phyloP scores from a whole-genome alignment of 2,113 vertebrate species.

The Apus apus region DNA sequence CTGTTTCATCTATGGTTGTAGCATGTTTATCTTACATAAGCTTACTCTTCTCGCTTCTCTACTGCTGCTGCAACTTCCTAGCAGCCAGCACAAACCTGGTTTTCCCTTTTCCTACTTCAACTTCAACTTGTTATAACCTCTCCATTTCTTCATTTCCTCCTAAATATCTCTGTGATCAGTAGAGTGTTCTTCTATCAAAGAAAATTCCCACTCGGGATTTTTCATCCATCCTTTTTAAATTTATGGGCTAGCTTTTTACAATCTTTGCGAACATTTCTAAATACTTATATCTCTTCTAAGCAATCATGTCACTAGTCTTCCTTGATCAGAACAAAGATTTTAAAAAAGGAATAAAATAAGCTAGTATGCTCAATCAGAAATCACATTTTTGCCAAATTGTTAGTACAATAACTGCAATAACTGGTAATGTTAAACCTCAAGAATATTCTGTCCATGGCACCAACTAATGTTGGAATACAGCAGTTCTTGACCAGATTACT shows the following conservation, averaged over 20 bases:
- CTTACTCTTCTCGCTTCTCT: neutral
- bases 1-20: neutral
- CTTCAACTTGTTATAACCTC: neutral
- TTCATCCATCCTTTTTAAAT: neutral
- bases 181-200: neutral
- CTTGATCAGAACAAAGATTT: neutral
- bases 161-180: neutral
- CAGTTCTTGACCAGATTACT: neutral
- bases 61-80: neutral
- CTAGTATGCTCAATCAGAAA: neutral
- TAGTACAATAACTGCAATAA: neutral
- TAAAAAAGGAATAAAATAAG: too few relatives aligned
- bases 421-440: neutral
- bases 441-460: neutral
- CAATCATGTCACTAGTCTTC: neutral
- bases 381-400: neutral
- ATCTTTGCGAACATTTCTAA: neutral
- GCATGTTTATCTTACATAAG: neutral
- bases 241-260: neutral
- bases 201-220: neutral
- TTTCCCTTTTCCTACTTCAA: neutral
- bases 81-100: neutral
- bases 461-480: neutral
- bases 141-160: neutral
- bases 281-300: neutral